phyloP scores from a whole-genome alignment of 30 jellyfish, hydroid and myxozoan genomes.

The Hydra vulgaris region DNA sequence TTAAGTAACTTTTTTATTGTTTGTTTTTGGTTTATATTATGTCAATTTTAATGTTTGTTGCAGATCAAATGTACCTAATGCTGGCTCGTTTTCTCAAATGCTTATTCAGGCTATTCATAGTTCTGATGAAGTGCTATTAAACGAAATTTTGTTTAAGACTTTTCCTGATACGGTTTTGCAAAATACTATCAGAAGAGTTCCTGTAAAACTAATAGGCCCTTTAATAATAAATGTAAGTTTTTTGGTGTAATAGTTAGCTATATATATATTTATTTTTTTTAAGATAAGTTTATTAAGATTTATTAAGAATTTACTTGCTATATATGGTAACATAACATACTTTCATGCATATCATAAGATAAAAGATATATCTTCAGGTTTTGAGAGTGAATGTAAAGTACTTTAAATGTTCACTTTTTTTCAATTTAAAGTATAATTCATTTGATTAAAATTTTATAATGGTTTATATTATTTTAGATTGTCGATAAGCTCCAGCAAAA shows the following conservation, averaged over 20 bases:
- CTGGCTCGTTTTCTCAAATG: slow-evolving; percentile 57
- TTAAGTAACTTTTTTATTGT: not conserved
- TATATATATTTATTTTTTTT: not conserved
- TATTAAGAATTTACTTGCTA: too few species aligned
- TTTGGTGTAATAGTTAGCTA: not conserved
- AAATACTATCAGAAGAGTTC: slow-evolving; percentile 42
- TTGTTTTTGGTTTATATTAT: too few species aligned
- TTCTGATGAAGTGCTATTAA: slow-evolving; percentile 43
- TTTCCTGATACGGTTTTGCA: slow-evolving; percentile 32
- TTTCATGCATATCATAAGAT: too few species aligned
- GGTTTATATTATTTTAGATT: slow-evolving; percentile 23
- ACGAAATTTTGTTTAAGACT: slow-evolving; percentile 37
- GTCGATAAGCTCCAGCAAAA: slow-evolving; percentile 49
- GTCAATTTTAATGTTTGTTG: not conserved
- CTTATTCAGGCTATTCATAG: slow-evolving; percentile 64
- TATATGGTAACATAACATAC: too few species aligned
- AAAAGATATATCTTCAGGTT: too few species aligned
- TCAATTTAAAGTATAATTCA: too few species aligned
- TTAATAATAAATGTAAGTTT: slow-evolving; percentile 38
- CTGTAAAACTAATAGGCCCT: slow-evolving; percentile 30
- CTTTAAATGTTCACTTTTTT: too few species aligned
- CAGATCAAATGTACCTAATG: slow-evolving; percentile 39
- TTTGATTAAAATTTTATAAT: too few species aligned
- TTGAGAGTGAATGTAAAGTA: too few species aligned
- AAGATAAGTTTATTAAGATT: too few species aligned